Evolutionary conservation across 64 coral and sea anemone species (phyloP), one percentile per base, ranked within the genome.

Genomic region (Montipora sp.): DNA sequence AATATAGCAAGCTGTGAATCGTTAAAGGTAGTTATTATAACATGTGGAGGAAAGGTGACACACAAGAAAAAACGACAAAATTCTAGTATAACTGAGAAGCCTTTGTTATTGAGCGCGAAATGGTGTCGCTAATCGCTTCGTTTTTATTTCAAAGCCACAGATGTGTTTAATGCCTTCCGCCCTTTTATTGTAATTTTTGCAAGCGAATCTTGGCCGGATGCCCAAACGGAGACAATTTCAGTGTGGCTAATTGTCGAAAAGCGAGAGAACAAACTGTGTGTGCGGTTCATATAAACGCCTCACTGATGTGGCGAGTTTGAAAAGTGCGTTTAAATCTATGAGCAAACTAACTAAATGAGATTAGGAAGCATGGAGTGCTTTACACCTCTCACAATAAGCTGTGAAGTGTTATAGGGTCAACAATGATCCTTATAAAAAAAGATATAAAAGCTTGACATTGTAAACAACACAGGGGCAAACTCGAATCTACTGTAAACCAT

Each of bases 121-220:
- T 85, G 61, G 82, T 67, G 48, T 85, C 46, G 82, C 82, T 85
- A 85, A 85, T 85, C 82, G 63, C 82, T 85, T 48, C 46, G 82
- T 85, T 85, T 71, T 85, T 73, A 85, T 85, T 85, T 85, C 61
- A 71, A 85, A 85, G 82, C 82, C 82, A 22, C 63, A 71, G 63
- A 72, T 85, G 59, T 72, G 65, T 72, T 85, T 85, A 85, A 85
- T 85, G 82, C 43, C 66, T 85, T 85, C 82, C 82, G 82, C 82
- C 82, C 82, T 85, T 85, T 71, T 72, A 85, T 85, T 85, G 82
- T 85, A 85, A 85, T 85, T 85, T 85, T 46, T 85, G 43, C 75
- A 6, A 85, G 82, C 61, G 82, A 67, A 23, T 18, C 9, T 85
- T 85, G 82, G 82, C 82, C 60, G 61, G 61, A 72, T 72, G 82